These are phyloP conservation scores for Oxygymnocypris stewartii DNA, from an alignment of 2,113 vertebrate species.

Conservation along the genomic window DNA sequence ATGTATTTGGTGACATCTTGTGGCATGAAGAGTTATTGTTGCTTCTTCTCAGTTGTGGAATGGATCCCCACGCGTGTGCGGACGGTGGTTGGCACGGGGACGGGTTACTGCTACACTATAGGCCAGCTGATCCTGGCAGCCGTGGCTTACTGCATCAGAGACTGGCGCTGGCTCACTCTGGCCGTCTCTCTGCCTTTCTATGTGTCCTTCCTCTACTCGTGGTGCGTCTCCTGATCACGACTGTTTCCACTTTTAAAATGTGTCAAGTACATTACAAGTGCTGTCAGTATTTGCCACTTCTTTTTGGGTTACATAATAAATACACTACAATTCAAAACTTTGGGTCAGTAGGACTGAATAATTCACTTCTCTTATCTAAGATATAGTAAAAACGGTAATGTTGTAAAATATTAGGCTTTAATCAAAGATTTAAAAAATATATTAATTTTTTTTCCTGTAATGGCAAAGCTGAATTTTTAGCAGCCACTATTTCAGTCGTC, in stretches of 20 bases:
- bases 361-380: too few species aligned
- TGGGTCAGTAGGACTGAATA: too few species aligned
- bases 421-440: too few species aligned
- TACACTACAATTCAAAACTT: too few species aligned
- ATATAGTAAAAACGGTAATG: neutral
- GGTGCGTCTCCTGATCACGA: constrained; percentile 67
- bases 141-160: constrained; percentile 76
- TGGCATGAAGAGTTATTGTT: neutral
- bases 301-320: too few species aligned
- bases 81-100: constrained; percentile 71
- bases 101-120: constrained; percentile 77
- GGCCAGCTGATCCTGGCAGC: constrained; percentile 79
- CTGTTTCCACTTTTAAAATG: neutral
- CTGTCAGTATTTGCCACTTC: neutral
- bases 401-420: neutral
- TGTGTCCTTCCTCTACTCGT: constrained; percentile 77
- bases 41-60: constrained; percentile 71
- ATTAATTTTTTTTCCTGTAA: neutral
- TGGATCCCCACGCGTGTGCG: constrained; percentile 80
- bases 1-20: constrained; percentile 20
- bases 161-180: constrained; percentile 85
- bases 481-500: too few species aligned
- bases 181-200: constrained; percentile 80
- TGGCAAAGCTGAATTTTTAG: too few species aligned
- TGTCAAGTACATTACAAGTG: neutral